Base-by-base conservation (phyloP, 1,140 invertebrate species). In the Frieseomelitta varia region DNA sequence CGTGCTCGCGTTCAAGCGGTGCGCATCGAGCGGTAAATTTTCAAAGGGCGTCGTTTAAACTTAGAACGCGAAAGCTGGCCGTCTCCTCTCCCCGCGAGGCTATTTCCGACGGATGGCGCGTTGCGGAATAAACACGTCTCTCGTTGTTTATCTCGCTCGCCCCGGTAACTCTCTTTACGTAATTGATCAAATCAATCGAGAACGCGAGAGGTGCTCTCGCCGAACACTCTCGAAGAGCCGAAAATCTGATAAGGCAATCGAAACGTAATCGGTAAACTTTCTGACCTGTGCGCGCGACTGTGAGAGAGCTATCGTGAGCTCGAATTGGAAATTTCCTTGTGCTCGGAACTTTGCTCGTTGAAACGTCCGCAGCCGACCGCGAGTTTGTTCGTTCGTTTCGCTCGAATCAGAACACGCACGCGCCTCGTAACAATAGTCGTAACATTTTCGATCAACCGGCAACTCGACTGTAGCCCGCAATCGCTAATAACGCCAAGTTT, bases 241-340 rank as follows among this genome's bases (percentile, higher is more conserved):
- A 14, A 47, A 21, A 39, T 69, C 53, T 47, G 67, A 71, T 69
- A 79, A 79, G 51, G 30, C 67, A 69, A n/a, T 53, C 24, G 34
- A n/a, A 19, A 39, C 53, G 53, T 80, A 71, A 80, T 71, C 78
- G 68, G 55, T 34, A 71, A 80, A 72, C 67, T 72, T 56, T 8
- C 53, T 71, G 79, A 80, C 55, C 34, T 24, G 17, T 21, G 21
- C 1, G 11, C 3, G 24, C 51, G 34, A 47, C n/a, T 47, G 34
- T 30, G 30, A 30, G 30, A 30, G 11, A 47, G 55, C 69, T 21
- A 73, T 81, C 55, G 19, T 34, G 14, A 3, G 39, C 39, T 47
- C 53, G 68, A 73, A 81, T 73, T 73, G 68, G 55, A 63, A 78
- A 78, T 47, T 53, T 78, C 39, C 39, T 63, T 51, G 39, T 53